A percentile compares a stretch with the other conserved stretches of the same genome.
phyloP scores from a whole-genome alignment of 2,113 vertebrate genomes.

The human (Homo sapiens) region DNA sequence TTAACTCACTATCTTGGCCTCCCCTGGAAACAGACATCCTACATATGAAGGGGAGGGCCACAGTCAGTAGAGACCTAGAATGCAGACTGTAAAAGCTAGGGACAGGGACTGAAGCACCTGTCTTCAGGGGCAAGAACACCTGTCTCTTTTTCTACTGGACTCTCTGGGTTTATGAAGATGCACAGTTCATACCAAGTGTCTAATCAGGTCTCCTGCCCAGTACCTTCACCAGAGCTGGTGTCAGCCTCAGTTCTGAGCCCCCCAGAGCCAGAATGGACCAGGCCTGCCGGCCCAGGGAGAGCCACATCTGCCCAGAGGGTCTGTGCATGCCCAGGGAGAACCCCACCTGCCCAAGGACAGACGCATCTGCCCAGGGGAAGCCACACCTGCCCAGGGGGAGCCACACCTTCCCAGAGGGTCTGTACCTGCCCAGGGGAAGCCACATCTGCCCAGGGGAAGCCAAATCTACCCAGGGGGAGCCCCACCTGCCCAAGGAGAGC shows the following conservation, averaged over 20 bases:
- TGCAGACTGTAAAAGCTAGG: not conserved
- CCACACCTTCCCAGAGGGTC: constrained; percentile 82
- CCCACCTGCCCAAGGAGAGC: constrained; percentile 82
- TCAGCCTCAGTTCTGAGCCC: not conserved
- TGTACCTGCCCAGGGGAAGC: not conserved
- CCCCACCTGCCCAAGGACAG: not conserved
- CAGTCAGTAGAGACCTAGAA: not conserved
- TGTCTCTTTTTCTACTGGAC: not conserved
- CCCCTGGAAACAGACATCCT: not conserved
- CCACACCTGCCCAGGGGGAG: not conserved
- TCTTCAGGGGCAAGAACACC: not conserved
- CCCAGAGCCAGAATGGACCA: not conserved
- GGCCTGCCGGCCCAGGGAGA: not conserved
- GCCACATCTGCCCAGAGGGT: not conserved
- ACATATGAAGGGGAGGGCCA: not conserved
- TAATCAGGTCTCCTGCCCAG: not conserved
- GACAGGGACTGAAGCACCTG: not conserved
- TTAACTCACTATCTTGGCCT: not conserved
- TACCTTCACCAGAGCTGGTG: not conserved
- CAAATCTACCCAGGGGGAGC: not conserved
- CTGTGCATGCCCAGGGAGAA: constrained; percentile 81
- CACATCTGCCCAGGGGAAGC: constrained; percentile 82
- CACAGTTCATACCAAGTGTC: not conserved
- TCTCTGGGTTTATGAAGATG: not conserved
- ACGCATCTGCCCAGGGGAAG: not conserved